Base-by-base conservation (phyloP, 2,113 vertebrate genomes). In the Naja naja region DNA sequence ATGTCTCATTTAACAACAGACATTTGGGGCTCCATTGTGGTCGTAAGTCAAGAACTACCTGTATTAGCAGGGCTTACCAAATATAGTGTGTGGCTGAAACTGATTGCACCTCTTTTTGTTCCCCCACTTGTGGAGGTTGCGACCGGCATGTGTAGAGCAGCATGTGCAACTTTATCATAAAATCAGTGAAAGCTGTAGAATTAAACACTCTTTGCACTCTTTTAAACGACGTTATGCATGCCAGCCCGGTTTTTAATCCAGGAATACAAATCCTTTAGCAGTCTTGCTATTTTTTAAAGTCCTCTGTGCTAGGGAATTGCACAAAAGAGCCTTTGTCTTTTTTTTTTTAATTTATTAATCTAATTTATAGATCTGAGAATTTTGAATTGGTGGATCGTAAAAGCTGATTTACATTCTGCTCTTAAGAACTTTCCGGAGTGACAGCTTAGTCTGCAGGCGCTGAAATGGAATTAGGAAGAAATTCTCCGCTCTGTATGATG, bases 261-360 rank as follows among this genome's bases (percentile, higher is more conserved):
- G 94, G 96, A 96, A 93, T 96, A 97, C 97, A 97, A 98, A 97
- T 97, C 97, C 97, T 97, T 96, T 97, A 97, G 96, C 97, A 96
- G 95, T 96, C 95, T 96, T 95, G 93, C 97, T 96, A 96, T 97
- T 97, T 89, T 96, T 96, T 96, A 97, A 97, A 97, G 47, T 97
- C 95, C 96, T 96, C 93, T 96, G 97, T 97, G 96, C 96, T 97
- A 85, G 47, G 69, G 12, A 95, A 92, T 23, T 10, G 93, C 96
- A 97, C 95, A 97, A 96, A 96, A 97, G 7, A 95, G 94, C 94
- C 97, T 97, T 97, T 97, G 97, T 97, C 96, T 96, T 87, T 90
- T 85, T 60, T 69, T 64, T n/a, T 27, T 27, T 60, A 91, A 52
- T 11, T 52, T 52, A 52, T 52, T 97, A 95, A 97, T 96, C 97